Base-by-base conservation (phyloP, 1,140 invertebrate genomes). In the Trichonephila clavata region DNA sequence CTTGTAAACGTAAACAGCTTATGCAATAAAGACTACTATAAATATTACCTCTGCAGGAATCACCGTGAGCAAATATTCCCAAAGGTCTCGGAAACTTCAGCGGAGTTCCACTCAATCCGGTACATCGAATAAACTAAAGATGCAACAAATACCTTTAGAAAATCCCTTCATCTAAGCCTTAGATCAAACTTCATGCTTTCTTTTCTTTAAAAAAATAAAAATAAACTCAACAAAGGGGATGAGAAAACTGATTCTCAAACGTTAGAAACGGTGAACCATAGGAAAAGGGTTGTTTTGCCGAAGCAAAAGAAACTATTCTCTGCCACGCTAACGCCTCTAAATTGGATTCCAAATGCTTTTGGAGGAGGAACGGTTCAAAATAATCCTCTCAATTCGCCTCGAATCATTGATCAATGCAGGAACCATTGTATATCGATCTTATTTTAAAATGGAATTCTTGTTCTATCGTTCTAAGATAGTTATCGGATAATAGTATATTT, bases 281-380 rank as follows among this genome's bases (percentile, higher is more conserved):
- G 71, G 27, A 77, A 77, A 77, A 77, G 27, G 71, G 32, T 77
- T 77, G 81, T 84, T 57, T 57, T 84, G 5, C 81, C 59, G 18
- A 77, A 14, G 14, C 6, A 50, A 59, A 84, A 83, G 24, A 50
- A 50, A 4, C 81, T 43, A 57, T 84, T 59, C 81, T 14, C 43
- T 84, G 43, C 8, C 43, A 57, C 20, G 43, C 57, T 84, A 84
- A 84, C 81, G 81, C 43, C 81, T 50, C 21, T 43, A 59, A 77
- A 77, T 77, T 77, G 71, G 71, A 77, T 77, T 77, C 32, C 71
- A 77, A 77, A 77, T 77, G 24, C 43, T 84, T 84, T n/a, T 84
- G 21, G n/a, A 57, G 32, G 32, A 57, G 81, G 59, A 59, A 84
- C 57, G n/a, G 43, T 84, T 50, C 81, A 18, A 84, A 84, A 59